Percentiles rank a stretch among this genome's conserved stretches.
These are phyloP conservation scores for Bursaphelenchus mucronatus DNA, from an alignment of 1,140 invertebrate genomes.

Conservation along the genomic window DNA sequence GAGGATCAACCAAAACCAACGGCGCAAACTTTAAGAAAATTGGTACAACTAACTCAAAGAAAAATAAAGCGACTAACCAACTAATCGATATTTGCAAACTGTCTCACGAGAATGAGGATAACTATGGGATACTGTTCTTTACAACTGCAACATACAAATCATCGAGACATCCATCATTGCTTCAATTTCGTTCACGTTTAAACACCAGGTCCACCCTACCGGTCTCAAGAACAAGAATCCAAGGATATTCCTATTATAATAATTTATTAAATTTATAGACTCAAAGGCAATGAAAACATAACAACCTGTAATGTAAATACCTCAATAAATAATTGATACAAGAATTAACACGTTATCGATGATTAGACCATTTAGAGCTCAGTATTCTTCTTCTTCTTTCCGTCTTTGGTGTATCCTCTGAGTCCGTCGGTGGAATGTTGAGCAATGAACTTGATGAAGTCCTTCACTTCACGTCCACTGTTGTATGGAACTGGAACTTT, in stretches of 20 bases:
- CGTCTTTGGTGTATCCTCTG: slow-evolving; percentile 79
- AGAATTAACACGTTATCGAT: slow-evolving; percentile 16
- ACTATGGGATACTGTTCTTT: too few relatives aligned
- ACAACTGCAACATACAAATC: too few relatives aligned
- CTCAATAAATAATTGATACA: background rate
- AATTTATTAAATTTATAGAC: background rate
- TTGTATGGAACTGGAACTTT: slow-evolving; percentile 86
- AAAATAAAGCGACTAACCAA: too few relatives aligned
- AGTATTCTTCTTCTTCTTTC: slow-evolving; percentile 74
- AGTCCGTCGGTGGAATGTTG: slow-evolving; percentile 83
- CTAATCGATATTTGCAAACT: too few relatives aligned
- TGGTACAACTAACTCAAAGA: too few relatives aligned
- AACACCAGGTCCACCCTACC: background rate
- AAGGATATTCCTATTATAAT: background rate
- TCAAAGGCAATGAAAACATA: slow-evolving; percentile 2
- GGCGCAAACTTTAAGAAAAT: background rate
- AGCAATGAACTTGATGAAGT: slow-evolving; percentile 92
- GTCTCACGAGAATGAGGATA: too few relatives aligned
- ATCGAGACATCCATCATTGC: background rate
- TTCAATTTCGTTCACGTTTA: background rate
- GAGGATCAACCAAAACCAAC: background rate
- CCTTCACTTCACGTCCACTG: slow-evolving; percentile 85
- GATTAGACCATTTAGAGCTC: slow-evolving; percentile 65
- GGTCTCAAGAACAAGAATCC: background rate
- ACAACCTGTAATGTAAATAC: background rate